Evolutionary conservation across 2,797 vertebrate genomes (phyloP).

Genomic region (Acipenser transmontanus): DNA sequence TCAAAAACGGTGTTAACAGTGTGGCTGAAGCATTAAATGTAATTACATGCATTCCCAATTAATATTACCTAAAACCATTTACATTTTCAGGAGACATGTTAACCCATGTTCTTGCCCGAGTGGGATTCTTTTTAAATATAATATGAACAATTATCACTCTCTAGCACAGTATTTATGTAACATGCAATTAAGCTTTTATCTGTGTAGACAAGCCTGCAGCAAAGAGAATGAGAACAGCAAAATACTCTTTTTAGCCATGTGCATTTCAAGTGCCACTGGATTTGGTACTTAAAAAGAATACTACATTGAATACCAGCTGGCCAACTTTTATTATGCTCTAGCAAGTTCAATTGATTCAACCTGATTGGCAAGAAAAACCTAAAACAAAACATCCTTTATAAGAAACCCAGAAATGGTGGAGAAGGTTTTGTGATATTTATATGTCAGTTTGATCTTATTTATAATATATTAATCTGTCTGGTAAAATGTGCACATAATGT

Average conservation of each 20-base stretch:
- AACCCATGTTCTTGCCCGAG: not conserved
- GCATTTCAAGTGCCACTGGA: too few species aligned
- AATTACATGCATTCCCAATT: conserved; percentile 11
- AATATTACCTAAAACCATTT: conserved; percentile 12
- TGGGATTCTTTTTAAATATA: not conserved
- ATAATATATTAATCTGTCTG: too few species aligned
- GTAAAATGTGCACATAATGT: too few species aligned
- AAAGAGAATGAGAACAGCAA: not conserved
- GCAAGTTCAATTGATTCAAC: too few species aligned
- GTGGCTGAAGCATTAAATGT: conserved; percentile 1
- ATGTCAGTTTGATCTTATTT: too few species aligned
- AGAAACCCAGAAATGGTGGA: too few species aligned
- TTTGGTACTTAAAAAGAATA: too few species aligned
- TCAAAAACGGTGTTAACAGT: conserved; percentile 7
- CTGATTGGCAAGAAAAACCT: too few species aligned
- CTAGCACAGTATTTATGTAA: conserved; percentile 7
- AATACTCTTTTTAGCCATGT: not conserved
- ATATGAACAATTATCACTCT: conserved; percentile 10
- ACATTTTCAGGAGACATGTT: not conserved
- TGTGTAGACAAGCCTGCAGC: conserved; percentile 5
- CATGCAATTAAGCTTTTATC: not conserved
- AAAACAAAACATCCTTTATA: too few species aligned
- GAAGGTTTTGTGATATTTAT: too few species aligned
- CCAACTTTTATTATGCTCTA: too few species aligned
- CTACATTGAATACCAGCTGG: too few species aligned